Percentiles rank a stretch among this genome's conserved stretches.
Conservation (phyloP, 2,113 vertebrate genomes). For the Brachyhypopomus gauderio region DNA sequence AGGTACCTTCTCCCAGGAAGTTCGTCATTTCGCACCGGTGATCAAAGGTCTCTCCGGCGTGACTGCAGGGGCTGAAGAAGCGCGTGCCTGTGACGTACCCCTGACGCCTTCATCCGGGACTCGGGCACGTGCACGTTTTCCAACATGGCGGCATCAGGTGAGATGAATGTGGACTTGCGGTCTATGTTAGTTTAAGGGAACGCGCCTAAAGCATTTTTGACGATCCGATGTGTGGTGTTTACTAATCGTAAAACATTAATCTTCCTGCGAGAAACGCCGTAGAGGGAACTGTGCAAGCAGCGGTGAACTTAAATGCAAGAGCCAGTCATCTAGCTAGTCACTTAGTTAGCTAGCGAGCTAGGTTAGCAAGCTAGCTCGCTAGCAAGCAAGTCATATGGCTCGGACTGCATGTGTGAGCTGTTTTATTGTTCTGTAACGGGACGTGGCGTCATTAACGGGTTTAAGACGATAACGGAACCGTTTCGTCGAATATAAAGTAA, state of each 20-base stretch:
- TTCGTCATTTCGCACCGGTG: too few relatives aligned
- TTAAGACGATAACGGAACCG: neutral
- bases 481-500: neutral
- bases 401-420: neutral
- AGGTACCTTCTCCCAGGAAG: too few relatives aligned
- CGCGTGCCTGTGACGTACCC: conserved; percentile 1
- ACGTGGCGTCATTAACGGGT: too few relatives aligned
- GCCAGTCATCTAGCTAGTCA: conserved; percentile 5
- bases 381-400: neutral
- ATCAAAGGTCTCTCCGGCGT: neutral
- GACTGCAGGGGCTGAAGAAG: conserved; percentile 1
- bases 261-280: neutral
- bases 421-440: neutral
- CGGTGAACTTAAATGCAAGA: neutral
- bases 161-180: conserved; percentile 50
- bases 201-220: neutral
- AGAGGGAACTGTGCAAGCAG: neutral
- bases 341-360: conserved; percentile 20
- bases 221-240: neutral
- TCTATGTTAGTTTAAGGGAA: conserved; percentile 26
- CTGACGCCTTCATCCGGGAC: conserved; percentile 52
- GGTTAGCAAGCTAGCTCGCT: neutral
- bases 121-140: conserved; percentile 35
- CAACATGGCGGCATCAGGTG: conserved; percentile 60
- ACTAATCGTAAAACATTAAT: neutral